These are phyloP conservation scores for Microcebus griseorufus DNA, from an alignment of 2,113 vertebrate species.

Conservation along the genomic window DNA sequence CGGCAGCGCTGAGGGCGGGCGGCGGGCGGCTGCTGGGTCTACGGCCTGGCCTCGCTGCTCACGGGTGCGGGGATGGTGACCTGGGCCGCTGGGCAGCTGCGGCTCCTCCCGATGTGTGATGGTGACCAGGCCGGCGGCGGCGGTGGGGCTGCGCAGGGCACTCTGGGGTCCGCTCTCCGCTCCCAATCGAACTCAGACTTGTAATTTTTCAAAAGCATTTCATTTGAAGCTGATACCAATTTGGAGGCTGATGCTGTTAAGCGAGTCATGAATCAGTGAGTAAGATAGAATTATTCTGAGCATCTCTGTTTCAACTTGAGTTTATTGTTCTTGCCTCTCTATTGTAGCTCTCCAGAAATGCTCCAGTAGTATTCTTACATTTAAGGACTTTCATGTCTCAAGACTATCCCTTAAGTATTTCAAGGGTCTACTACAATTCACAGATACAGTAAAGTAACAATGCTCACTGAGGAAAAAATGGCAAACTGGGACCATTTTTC, in stretches of 20 bases:
- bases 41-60: slow-evolving; percentile 79
- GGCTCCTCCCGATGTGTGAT: slow-evolving; percentile 96
- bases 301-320: not conserved
- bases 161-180: slow-evolving; percentile 97
- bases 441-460: not conserved
- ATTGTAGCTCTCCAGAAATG: not conserved
- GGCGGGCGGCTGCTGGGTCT: slow-evolving; percentile 76
- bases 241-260: not conserved
- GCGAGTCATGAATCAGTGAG: not conserved
- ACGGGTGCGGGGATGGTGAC: slow-evolving; percentile 91
- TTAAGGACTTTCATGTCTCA: not conserved
- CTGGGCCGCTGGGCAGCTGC: slow-evolving; percentile 92
- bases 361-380: not conserved
- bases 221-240: not conserved
- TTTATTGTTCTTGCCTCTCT: not conserved
- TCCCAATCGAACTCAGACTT: slow-evolving; percentile 82
- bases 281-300: not conserved
- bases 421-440: not conserved
- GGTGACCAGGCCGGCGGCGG: slow-evolving; percentile 97
- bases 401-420: not conserved
- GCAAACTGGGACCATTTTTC: not conserved
- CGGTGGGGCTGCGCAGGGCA: slow-evolving; percentile 95
- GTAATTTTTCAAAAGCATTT: not conserved
- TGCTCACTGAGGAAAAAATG: not conserved
- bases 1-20: slow-evolving; percentile 69